Conservation (phyloP, 2,797 vertebrate species). For the Benthosema pterotum region DNA sequence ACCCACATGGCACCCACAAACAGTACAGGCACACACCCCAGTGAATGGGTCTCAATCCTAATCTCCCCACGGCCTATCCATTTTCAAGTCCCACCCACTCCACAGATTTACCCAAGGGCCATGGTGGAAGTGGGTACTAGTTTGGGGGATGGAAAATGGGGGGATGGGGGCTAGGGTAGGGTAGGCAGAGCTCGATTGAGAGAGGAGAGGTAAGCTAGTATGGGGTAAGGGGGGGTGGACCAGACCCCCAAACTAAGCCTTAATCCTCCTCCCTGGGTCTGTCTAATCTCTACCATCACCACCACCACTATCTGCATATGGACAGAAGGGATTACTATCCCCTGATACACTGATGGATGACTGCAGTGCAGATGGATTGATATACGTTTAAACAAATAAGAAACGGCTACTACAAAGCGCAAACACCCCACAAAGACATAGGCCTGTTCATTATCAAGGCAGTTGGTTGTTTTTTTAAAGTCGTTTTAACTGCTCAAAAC, state of each 20-base stretch:
- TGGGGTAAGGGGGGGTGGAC: constrained; percentile 53
- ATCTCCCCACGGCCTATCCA: constrained; percentile 57
- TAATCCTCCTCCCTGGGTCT: constrained; percentile 75
- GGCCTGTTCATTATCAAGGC: constrained; percentile 17
- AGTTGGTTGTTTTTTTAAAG: constrained; percentile 5
- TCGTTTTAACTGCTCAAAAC: background rate
- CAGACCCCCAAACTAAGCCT: constrained; percentile 55
- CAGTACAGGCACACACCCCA: constrained; percentile 8
- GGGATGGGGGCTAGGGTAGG: constrained; percentile 13
- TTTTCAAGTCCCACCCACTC: constrained; percentile 51
- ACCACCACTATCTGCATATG: constrained; percentile 67
- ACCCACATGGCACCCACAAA: constrained; percentile 12
- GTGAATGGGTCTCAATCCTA: constrained; percentile 49
- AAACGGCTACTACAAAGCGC: constrained; percentile 18
- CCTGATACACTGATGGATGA: constrained; percentile 44
- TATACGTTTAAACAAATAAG: background rate
- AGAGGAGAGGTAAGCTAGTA: constrained; percentile 55
- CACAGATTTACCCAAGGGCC: constrained; percentile 51
- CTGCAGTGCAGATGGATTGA: constrained; percentile 35
- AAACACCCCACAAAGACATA: constrained; percentile 5
- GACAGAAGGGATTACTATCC: constrained; percentile 73
- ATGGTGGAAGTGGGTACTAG: constrained; percentile 32
- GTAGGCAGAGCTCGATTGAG: constrained; percentile 26
- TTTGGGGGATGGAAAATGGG: constrained; percentile 23
- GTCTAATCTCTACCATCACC: constrained; percentile 65